A percentile compares a stretch with the other conserved stretches of the same genome.
Evolutionary conservation across 2,888 invertebrate genomes (phyloP).

Genomic region (Apomyelois bistriatella): DNA sequence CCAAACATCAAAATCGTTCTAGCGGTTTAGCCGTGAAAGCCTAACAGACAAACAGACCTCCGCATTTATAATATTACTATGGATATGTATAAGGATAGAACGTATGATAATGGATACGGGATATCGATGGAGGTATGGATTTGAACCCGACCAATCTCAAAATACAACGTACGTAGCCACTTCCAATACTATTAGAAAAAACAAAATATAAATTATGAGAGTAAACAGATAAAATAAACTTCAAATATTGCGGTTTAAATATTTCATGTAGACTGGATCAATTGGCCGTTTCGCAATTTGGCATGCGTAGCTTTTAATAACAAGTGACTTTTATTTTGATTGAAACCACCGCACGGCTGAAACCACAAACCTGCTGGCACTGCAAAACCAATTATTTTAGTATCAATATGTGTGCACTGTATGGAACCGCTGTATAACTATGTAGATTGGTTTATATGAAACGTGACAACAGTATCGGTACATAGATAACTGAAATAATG

Average conservation of each 20-base stretch:
- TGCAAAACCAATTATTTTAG: conserved; percentile 6
- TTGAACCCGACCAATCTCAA: too few species aligned
- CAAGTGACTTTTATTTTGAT: conserved; percentile 8
- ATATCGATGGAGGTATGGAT: too few species aligned
- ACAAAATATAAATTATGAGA: too few species aligned
- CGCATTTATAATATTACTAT: too few species aligned
- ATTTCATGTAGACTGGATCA: not conserved
- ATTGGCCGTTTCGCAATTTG: not conserved
- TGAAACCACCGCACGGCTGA: conserved; percentile 1
- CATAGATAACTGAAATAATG: too few species aligned
- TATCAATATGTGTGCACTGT: not conserved
- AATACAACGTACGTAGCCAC: too few species aligned
- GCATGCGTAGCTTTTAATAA: conserved; percentile 7
- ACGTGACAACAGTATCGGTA: not conserved
- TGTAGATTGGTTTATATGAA: not conserved
- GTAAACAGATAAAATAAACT: not conserved
- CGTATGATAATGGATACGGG: too few species aligned
- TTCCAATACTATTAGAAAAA: too few species aligned
- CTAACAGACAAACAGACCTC: too few species aligned
- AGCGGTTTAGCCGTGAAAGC: too few species aligned
- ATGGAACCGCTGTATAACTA: not conserved
- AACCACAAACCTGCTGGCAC: not conserved
- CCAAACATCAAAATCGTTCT: too few species aligned
- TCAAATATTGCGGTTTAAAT: not conserved
- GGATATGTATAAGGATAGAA: too few species aligned